Evolutionary conservation across 2,113 vertebrate species (phyloP).

Genomic region (Colossoma macropomum): DNA sequence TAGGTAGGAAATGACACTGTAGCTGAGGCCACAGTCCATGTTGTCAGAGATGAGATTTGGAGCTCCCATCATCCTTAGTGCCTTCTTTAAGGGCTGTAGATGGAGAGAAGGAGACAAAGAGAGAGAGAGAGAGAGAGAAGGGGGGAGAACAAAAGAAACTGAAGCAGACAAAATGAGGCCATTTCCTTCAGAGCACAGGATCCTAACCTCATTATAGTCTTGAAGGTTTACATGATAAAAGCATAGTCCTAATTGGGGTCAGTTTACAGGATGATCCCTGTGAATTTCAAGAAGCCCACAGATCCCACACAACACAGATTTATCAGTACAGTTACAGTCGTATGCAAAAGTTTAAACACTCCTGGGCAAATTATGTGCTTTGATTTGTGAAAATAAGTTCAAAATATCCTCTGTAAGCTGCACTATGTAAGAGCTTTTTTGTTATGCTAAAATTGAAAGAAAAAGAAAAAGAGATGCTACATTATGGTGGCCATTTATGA

Average conservation of each 20-base stretch:
- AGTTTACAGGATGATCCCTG: neutral
- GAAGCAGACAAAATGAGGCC: conserved; percentile 25
- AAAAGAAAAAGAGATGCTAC: too few species aligned
- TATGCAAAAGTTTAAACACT: too few species aligned
- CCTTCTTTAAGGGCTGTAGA: conserved; percentile 91
- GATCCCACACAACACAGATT: neutral
- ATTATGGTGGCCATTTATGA: too few species aligned
- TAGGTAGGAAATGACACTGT: conserved; percentile 97
- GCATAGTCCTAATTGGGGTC: conserved; percentile 11
- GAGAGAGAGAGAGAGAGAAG: conserved; percentile 17
- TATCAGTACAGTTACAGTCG: neutral
- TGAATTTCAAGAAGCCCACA: neutral
- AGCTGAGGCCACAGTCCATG: conserved; percentile 97
- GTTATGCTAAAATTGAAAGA: too few species aligned
- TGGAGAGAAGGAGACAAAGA: neutral
- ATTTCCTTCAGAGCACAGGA: conserved; percentile 29
- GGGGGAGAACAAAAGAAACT: neutral
- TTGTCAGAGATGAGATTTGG: conserved; percentile 95
- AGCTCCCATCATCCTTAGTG: conserved; percentile 95
- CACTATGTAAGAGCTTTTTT: too few species aligned
- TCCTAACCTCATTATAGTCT: conserved; percentile 35
- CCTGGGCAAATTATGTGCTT: too few species aligned
- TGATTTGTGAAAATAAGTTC: too few species aligned
- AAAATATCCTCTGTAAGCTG: too few species aligned
- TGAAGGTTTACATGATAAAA: conserved; percentile 31